Evolutionary conservation across 2,797 vertebrate genomes (phyloP).

Genomic region (Eospalax fontanierii): DNA sequence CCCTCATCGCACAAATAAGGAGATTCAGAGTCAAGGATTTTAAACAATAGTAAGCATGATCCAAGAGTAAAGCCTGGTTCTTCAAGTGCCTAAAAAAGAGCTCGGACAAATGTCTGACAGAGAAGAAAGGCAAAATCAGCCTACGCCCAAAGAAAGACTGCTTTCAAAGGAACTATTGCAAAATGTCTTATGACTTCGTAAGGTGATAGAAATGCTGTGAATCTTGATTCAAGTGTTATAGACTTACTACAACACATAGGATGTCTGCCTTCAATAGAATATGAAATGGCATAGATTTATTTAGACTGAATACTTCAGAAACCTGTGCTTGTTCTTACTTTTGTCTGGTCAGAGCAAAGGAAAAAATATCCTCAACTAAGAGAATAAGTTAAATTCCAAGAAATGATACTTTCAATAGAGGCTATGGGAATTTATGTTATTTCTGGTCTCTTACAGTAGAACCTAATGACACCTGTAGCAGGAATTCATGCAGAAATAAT

Average conservation of each 20-base stretch:
- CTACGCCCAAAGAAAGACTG: neutral
- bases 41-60: neutral
- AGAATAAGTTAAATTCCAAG: neutral
- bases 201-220: neutral
- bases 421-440: neutral
- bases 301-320: slow-evolving; percentile 14
- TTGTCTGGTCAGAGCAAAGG: neutral
- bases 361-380: neutral
- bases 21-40: neutral
- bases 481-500: slow-evolving; percentile 54
- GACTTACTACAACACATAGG: neutral
- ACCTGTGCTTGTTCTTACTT: neutral
- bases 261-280: neutral
- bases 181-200: neutral
- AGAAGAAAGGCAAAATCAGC: neutral
- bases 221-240: neutral
- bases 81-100: neutral
- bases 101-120: neutral
- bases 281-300: neutral
- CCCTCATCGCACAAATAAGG: neutral
- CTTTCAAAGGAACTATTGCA: neutral
- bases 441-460: neutral
- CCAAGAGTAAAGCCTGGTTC: neutral
- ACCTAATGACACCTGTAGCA: neutral
- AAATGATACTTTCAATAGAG: neutral